Evolutionary conservation across 2,888 invertebrate genomes (phyloP).

Genomic region (Hypena proboscidalis): DNA sequence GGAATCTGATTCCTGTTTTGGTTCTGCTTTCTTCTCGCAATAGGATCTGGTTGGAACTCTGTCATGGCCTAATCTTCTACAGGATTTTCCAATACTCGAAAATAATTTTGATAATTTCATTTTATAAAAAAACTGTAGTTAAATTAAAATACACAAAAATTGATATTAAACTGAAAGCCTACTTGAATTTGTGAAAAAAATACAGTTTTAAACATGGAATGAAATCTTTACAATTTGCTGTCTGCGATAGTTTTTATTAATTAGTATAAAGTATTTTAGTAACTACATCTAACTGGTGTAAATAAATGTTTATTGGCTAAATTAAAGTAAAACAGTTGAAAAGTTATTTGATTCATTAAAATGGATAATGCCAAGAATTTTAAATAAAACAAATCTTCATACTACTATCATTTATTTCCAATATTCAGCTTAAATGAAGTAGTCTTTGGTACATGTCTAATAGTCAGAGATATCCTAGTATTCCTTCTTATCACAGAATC

Average conservation of each 20-base stretch:
- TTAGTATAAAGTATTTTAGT: too few relatives aligned
- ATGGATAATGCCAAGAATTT: neutral
- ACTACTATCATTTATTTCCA: constrained; percentile 68
- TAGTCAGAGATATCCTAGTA: constrained; percentile 95
- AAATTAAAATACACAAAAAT: constrained; percentile 30
- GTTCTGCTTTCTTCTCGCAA: constrained; percentile 2
- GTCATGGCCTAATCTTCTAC: constrained; percentile 28
- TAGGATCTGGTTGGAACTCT: constrained; percentile 26
- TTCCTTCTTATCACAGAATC: constrained; percentile 86
- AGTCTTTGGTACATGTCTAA: constrained; percentile 96
- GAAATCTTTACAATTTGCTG: too few relatives aligned
- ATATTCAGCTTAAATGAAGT: constrained; percentile 90
- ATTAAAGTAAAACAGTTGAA: too few relatives aligned
- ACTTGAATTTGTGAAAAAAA: constrained; percentile 53
- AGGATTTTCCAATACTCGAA: constrained; percentile 47
- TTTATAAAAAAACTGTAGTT: constrained; percentile 48
- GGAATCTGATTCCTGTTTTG: constrained; percentile 2
- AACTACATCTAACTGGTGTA: too few relatives aligned
- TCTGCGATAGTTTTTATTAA: too few relatives aligned
- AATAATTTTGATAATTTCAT: constrained; percentile 72
- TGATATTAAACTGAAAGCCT: constrained; percentile 56
- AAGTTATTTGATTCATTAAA: neutral
- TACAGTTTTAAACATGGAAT: constrained; percentile 88
- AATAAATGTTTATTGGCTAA: too few relatives aligned
- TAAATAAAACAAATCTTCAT: neutral